Evolutionary conservation across 2,113 vertebrate species (phyloP).

Genomic region (Daphoenositta chrysoptera): DNA sequence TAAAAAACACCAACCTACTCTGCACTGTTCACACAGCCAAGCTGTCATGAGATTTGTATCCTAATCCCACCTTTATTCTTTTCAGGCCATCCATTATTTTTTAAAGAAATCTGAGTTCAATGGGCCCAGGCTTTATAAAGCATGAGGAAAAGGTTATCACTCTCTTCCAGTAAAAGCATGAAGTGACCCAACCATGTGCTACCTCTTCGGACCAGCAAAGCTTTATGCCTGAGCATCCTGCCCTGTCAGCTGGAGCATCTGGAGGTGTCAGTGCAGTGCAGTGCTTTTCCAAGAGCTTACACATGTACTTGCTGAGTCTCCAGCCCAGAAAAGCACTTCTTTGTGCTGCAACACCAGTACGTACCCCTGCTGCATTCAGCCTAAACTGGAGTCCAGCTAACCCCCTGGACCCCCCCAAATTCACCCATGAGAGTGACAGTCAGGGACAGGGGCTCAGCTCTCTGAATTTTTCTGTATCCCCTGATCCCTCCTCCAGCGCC

Average conservation of each 20-base stretch:
- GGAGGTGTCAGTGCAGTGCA: background rate
- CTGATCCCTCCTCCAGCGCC: background rate
- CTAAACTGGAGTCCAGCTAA: background rate
- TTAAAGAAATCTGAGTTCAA: background rate
- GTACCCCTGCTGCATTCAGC: background rate
- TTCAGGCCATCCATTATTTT: background rate
- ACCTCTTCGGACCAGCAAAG: background rate
- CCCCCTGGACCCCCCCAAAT: background rate
- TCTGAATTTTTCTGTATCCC: background rate
- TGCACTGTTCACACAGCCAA: background rate
- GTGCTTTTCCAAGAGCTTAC: background rate
- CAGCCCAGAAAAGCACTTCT: background rate
- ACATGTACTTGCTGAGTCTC: background rate
- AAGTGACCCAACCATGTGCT: background rate
- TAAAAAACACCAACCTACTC: background rate
- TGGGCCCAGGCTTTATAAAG: background rate
- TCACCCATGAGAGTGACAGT: accelerated
- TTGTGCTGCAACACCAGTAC: background rate
- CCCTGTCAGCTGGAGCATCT: background rate
- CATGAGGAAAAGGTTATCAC: background rate
- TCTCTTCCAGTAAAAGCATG: background rate
- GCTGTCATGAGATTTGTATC: background rate
- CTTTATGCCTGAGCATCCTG: background rate
- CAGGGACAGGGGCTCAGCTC: background rate
- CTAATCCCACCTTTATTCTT: background rate